Percentiles rank a stretch among this genome's conserved stretches.
Evolutionary conservation across 2,888 invertebrate genomes (phyloP).

Genomic region (Epistrophe grossulariae): DNA sequence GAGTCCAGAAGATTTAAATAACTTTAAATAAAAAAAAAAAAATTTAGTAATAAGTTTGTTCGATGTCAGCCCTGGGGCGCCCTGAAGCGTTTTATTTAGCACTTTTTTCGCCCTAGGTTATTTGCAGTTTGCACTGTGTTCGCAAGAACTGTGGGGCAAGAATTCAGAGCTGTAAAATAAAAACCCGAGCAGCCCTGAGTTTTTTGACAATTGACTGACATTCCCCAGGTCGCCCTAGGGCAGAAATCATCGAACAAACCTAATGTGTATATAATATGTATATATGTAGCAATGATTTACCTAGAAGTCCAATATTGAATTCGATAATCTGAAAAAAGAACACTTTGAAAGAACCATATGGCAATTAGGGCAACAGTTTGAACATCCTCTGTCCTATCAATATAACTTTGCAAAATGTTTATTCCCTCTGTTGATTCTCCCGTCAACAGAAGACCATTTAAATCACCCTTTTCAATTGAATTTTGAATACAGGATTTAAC

Average conservation of each 20-base stretch:
- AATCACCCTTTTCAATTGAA: slow-evolving; percentile 90
- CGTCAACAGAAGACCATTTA: slow-evolving; percentile 94
- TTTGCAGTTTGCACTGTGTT: too few relatives aligned
- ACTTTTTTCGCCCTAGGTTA: too few relatives aligned
- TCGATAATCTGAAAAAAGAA: slow-evolving; percentile 86
- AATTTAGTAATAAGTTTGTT: neutral
- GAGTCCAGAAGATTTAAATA: slow-evolving; percentile 93
- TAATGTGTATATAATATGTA: too few relatives aligned
- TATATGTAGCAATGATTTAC: slow-evolving; percentile 80
- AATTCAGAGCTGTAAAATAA: too few relatives aligned
- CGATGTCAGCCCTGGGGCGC: too few relatives aligned
- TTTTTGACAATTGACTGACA: too few relatives aligned
- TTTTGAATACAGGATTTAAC: slow-evolving; percentile 88
- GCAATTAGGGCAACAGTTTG: slow-evolving; percentile 94
- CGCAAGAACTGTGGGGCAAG: too few relatives aligned
- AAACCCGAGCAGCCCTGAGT: too few relatives aligned
- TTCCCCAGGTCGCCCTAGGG: too few relatives aligned
- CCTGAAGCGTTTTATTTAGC: too few relatives aligned
- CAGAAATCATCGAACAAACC: too few relatives aligned
- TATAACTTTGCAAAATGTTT: slow-evolving; percentile 92
- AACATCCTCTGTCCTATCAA: slow-evolving; percentile 94
- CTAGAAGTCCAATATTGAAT: slow-evolving; percentile 89
- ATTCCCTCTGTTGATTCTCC: slow-evolving; percentile 91
- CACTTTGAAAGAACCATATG: slow-evolving; percentile 90
- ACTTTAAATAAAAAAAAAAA: slow-evolving; percentile 83